Evolutionary conservation across 2,113 vertebrate genomes (phyloP), one percentile per base, ranked within the genome.

Genomic region (Laterallus jamaicensis): DNA sequence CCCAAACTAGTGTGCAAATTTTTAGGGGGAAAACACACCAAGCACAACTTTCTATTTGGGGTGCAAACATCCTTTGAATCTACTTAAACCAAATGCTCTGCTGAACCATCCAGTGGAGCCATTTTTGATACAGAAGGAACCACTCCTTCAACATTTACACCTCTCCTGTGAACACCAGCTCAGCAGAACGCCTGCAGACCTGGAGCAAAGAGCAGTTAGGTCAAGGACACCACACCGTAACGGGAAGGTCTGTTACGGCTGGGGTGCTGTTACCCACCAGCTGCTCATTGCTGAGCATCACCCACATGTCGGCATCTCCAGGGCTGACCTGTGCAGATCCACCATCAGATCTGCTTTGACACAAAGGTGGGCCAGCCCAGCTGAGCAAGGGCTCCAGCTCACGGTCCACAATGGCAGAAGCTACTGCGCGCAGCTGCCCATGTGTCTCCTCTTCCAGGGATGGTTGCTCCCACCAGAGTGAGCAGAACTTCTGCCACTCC

Each of bases 381-480:
- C 15, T 22, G 12, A 63, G 50, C 40, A 70, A 47, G 56, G 44
- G 39, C 67, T 58, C 19, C 5, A 3, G 6, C 35, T 68, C 60
- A 7, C 2, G 11, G 29, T 10, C 16, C 29, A 10, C 2, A 2
- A 24, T 39, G 49, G 68, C 75, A 64, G 31, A 63, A 12, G 24
- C 39, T 63, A 47, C 74, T 55, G 68, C 22, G 73, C 49, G 40
- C 63, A 70, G 50, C 32, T 64, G 86, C 35, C 32, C 21, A 7
- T 6, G 15, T 17, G n/a, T 40, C 29, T 35, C 31, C 25, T 68
- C 62, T 39, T n/a, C 3, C 31, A 63, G 32, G 22, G 49, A 37
- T 1, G 2, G 42, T n/a, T 15, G 11, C 5, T 63, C 26, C 35
- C 15, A n/a, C 40, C 0, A 76, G 28, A 15, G 10, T 1, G 15